Base-by-base conservation (phyloP, 1,140 invertebrate species). In the Ephestia elutella region DNA sequence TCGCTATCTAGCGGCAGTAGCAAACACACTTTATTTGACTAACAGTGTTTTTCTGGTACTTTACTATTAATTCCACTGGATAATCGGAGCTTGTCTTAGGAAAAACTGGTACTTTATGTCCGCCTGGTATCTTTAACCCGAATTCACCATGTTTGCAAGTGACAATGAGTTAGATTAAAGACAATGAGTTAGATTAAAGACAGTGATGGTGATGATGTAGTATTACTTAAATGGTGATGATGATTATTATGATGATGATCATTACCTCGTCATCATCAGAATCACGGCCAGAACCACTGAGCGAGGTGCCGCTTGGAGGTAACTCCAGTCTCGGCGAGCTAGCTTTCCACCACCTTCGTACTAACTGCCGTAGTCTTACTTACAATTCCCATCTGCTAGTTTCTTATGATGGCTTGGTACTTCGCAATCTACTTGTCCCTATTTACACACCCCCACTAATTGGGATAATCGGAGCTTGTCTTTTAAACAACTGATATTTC, bases 181-280 rank as follows among this genome's bases (percentile, higher is more conserved):
- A n/a, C n/a, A n/a, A n/a, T n/a, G n/a, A n/a, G n/a, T n/a, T n/a
- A n/a, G n/a, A n/a, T n/a, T n/a, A n/a, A n/a, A n/a, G n/a, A n/a
- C n/a, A n/a, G n/a, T n/a, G n/a, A n/a, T n/a, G n/a, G n/a, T n/a
- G n/a, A n/a, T n/a, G n/a, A n/a, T n/a, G n/a, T n/a, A n/a, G n/a
- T n/a, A n/a, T n/a, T n/a, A n/a, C n/a, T n/a, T n/a, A n/a, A n/a
- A n/a, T n/a, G n/a, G n/a, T n/a, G n/a, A n/a, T n/a, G n/a, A n/a
- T n/a, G n/a, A n/a, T n/a, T 25, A 25, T 7, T 2, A 25, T 25
- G 21, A 25, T 25, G 21, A 25, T 25, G 21, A 25, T 25, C 57
- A 49, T 65, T 69, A 90, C 91, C 75, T 92, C 92, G 68, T 94
- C 93, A 51, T 94, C 94, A 68, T 95, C 95, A 5, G 93, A 94